Evolutionary conservation across 2,113 vertebrate species (phyloP).

Genomic region (Amphiprion ocellaris): DNA sequence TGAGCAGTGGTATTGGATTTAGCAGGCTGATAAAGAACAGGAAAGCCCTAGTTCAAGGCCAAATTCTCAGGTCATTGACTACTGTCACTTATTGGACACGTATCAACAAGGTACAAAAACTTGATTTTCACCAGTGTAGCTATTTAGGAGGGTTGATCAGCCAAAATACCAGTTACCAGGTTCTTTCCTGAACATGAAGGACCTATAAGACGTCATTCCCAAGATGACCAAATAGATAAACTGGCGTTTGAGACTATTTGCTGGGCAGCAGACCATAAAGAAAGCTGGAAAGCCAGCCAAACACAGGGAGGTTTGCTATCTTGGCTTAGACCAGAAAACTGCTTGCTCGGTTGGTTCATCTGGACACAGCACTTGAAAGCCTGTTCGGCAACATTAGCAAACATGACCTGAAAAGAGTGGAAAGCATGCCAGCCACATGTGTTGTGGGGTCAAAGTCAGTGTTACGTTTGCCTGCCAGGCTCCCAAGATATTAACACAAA

Average conservation of each 20-base stretch:
- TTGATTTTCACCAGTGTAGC: too few species aligned
- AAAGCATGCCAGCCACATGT: constrained; percentile 1
- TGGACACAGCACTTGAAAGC: background rate
- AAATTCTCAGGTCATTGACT: too few species aligned
- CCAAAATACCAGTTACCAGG: background rate
- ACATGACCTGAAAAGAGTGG: constrained; percentile 3
- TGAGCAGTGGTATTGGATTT: too few species aligned
- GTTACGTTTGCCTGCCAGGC: background rate
- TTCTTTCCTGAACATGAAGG: constrained; percentile 2
- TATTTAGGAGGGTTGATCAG: background rate
- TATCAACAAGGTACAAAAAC: too few species aligned
- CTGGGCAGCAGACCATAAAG: too few species aligned
- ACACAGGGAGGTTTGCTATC: background rate
- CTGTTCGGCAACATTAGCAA: constrained; percentile 6
- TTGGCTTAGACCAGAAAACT: constrained; percentile 2
- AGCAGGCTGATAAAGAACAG: too few species aligned
- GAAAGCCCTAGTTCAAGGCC: too few species aligned
- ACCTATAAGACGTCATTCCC: background rate
- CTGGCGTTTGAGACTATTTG: too few species aligned
- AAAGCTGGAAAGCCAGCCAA: too few species aligned
- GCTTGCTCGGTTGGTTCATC: background rate
- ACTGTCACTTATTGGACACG: too few species aligned
- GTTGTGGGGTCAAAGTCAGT: constrained; percentile 2
- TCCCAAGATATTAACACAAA: background rate
- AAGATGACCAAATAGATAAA: too few species aligned